These are phyloP conservation scores for Cardinalis cardinalis DNA, from an alignment of 2,113 vertebrate genomes.

Conservation along the genomic window DNA sequence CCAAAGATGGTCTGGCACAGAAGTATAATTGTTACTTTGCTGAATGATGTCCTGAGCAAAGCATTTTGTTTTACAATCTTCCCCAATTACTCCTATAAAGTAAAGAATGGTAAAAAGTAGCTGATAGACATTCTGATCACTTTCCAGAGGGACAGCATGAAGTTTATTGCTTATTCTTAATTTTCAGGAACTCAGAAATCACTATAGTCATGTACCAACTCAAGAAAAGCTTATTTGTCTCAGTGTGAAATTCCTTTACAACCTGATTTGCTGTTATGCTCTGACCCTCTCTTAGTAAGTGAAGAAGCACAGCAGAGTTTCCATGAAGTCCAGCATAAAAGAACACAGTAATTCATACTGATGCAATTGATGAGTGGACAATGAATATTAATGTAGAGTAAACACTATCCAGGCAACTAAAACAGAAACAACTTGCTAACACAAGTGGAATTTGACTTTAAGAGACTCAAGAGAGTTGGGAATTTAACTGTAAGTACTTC, in stretches of 20 bases:
- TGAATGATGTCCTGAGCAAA: constrained; percentile 11
- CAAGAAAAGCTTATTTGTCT: background rate
- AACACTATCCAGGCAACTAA: background rate
- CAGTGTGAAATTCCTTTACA: background rate
- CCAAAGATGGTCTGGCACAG: constrained; percentile 5
- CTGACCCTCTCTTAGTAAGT: background rate
- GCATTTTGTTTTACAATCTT: background rate
- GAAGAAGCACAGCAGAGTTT: constrained; percentile 31
- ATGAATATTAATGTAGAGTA: background rate
- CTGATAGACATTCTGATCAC: background rate
- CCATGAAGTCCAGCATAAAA: background rate
- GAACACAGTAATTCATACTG: background rate
- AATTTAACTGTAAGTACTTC: background rate
- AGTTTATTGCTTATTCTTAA: background rate
- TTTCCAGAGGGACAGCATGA: background rate
- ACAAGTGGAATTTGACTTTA: background rate
- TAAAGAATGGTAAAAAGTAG: background rate
- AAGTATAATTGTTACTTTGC: constrained; percentile 28
- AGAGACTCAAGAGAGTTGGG: background rate
- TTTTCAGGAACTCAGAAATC: background rate
- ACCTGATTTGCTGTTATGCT: background rate
- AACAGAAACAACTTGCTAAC: background rate
- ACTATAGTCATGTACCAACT: background rate
- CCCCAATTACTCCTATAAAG: background rate
- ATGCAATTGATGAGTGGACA: background rate